Evolutionary conservation across 2,888 invertebrate species (phyloP).

Genomic region (Diogma glabrata): DNA sequence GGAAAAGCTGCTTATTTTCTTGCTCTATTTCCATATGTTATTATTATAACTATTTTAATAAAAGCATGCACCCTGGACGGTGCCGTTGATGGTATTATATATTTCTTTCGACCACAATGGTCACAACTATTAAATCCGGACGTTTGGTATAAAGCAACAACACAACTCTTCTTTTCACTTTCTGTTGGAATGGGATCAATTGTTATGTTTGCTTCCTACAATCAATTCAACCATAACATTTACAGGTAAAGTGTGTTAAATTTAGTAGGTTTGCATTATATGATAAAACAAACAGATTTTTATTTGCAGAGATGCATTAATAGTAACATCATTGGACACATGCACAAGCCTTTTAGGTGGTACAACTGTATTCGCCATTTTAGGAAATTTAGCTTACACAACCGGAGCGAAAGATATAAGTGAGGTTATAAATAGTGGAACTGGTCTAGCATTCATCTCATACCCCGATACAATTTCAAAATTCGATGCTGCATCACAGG

Average conservation of each 20-base stretch:
- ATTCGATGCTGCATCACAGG: constrained; percentile 61
- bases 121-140: constrained; percentile 53
- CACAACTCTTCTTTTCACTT: constrained; percentile 68
- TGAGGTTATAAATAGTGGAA: constrained; percentile 58
- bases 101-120: constrained; percentile 73
- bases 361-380: constrained; percentile 67
- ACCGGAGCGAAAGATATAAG: constrained; percentile 43
- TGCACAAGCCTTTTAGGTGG: constrained; percentile 70
- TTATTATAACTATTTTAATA: constrained; percentile 61
- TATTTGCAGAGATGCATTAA: constrained; percentile 57
- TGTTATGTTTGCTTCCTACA: constrained; percentile 69
- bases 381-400: constrained; percentile 65
- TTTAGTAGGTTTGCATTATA: no score
- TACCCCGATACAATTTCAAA: constrained; percentile 75
- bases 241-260: constrained; percentile 49
- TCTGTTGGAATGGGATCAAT: constrained; percentile 64
- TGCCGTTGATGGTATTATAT: constrained; percentile 59
- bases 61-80: constrained; percentile 55
- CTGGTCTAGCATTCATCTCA: constrained; percentile 69
- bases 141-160: constrained; percentile 70
- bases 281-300: no score
- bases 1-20: constrained; percentile 80
- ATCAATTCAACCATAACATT: constrained; percentile 56
- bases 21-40: constrained; percentile 74
- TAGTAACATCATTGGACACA: constrained; percentile 70